Conservation (phyloP, 2,113 vertebrate species). For the Hippocampus guttulatus region DNA sequence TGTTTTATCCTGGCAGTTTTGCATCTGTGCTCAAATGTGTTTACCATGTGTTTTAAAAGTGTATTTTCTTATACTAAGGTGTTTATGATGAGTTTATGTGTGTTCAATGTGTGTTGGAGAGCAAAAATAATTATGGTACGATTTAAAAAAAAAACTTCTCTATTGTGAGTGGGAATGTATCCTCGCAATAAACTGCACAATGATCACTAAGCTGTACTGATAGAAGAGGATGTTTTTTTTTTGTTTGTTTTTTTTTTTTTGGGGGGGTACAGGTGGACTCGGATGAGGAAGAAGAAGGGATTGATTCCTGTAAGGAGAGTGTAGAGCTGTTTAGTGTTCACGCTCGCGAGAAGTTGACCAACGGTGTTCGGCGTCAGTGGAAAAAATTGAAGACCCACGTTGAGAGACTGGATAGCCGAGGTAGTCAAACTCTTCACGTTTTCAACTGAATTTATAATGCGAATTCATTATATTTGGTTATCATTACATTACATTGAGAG, state of each 20-base stretch:
- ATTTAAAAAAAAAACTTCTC: background rate
- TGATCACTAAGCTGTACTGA: background rate
- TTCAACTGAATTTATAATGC: too few relatives aligned
- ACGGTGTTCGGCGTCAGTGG: slow-evolving; percentile 95
- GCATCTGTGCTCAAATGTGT: too few relatives aligned
- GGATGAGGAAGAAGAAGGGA: slow-evolving; percentile 84
- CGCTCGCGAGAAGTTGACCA: slow-evolving; percentile 88
- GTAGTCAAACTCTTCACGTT: slow-evolving; percentile 49
- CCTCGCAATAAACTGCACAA: background rate
- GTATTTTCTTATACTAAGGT: too few relatives aligned
- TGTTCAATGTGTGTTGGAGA: too few relatives aligned
- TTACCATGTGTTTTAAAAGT: too few relatives aligned
- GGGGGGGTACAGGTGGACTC: slow-evolving; percentile 67
- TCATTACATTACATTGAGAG: too few relatives aligned
- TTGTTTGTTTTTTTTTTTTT: background rate
- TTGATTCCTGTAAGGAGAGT: slow-evolving; percentile 79
- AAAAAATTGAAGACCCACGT: slow-evolving; percentile 89
- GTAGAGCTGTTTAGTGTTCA: slow-evolving; percentile 85
- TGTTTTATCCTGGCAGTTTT: too few relatives aligned
- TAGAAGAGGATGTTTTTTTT: background rate
- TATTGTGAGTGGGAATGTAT: background rate
- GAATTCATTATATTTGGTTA: too few relatives aligned
- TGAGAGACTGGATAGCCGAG: slow-evolving; percentile 90
- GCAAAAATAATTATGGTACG: too few relatives aligned
- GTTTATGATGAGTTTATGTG: too few relatives aligned